Conservation (phyloP, 1,140 invertebrate genomes). For the Archivesica marissinica region DNA sequence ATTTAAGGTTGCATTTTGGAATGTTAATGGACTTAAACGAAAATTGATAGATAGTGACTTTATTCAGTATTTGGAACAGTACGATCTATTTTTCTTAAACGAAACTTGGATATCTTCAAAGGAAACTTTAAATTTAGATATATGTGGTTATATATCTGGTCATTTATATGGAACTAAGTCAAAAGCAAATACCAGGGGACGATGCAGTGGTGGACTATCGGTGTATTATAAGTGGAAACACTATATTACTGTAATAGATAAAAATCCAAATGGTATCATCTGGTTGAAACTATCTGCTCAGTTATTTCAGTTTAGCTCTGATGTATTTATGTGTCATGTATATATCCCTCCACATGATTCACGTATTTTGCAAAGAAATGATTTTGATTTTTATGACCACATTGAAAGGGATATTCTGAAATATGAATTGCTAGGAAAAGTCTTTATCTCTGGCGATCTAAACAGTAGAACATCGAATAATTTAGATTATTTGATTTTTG, state of each 20-base stretch:
- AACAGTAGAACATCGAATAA: constrained; percentile 17
- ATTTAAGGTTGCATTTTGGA: constrained; percentile 7
- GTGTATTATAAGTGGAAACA: constrained; percentile 2
- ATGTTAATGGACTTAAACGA: constrained; percentile 11
- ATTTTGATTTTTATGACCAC: constrained; percentile 19
- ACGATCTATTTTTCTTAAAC: neutral
- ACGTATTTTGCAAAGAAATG: constrained; percentile 11
- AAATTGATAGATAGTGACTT: constrained; percentile 18
- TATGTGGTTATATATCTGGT: neutral
- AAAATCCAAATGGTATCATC: constrained; percentile 15
- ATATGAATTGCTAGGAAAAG: neutral
- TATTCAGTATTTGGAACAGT: constrained; percentile 1
- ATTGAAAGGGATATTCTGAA: constrained; percentile 3
- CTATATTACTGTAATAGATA: constrained; percentile 3
- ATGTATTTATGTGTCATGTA: constrained; percentile 13
- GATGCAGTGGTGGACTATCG: constrained; percentile 17
- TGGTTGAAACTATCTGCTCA: constrained; percentile 12
- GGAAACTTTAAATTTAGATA: constrained; percentile 7
- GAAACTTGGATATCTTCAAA: constrained; percentile 24
- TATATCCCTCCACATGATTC: constrained; percentile 23
- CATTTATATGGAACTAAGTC: constrained; percentile 18
- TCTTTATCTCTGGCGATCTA: constrained; percentile 16
- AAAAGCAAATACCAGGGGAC: neutral
- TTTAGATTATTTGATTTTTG: constrained; percentile 6
- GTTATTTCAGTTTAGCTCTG: neutral